Evolutionary conservation across 2,113 vertebrate species (phyloP).

Genomic region (Trematomus loennbergii): DNA sequence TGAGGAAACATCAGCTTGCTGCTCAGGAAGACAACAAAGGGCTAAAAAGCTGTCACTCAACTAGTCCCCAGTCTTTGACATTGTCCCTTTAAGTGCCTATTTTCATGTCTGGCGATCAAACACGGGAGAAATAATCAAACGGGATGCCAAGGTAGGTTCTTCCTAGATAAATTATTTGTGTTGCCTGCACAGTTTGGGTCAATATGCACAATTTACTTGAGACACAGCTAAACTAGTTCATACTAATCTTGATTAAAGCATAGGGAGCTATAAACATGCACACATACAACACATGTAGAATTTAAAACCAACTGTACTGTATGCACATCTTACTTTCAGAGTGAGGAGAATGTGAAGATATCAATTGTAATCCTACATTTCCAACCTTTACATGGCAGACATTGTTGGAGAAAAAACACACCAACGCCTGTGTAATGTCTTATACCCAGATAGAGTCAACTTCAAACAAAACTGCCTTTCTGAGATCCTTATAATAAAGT

Average conservation of each 20-base stretch:
- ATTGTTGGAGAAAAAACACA: background rate
- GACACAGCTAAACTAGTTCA: background rate
- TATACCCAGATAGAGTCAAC: background rate
- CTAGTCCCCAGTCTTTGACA: conserved; percentile 50
- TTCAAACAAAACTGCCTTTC: background rate
- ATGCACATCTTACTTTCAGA: too few relatives aligned
- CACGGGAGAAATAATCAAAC: conserved; percentile 47
- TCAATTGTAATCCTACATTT: background rate
- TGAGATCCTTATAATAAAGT: background rate
- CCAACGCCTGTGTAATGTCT: background rate
- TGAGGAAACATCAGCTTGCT: conserved; percentile 51
- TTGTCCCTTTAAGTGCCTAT: conserved; percentile 60
- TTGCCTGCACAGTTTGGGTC: conserved; percentile 50
- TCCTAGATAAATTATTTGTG: conserved; percentile 34
- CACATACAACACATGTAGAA: background rate
- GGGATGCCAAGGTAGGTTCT: conserved; percentile 31
- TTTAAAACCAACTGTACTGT: background rate
- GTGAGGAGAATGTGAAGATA: background rate
- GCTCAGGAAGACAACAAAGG: conserved; percentile 45
- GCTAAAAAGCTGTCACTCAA: conserved; percentile 65
- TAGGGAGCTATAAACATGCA: background rate
- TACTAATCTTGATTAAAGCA: too few relatives aligned
- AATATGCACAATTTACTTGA: conserved; percentile 17
- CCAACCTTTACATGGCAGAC: background rate
- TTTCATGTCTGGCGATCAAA: conserved; percentile 63